Evolutionary conservation across 2,113 vertebrate species (phyloP).

Genomic region (Grallaria varia): DNA sequence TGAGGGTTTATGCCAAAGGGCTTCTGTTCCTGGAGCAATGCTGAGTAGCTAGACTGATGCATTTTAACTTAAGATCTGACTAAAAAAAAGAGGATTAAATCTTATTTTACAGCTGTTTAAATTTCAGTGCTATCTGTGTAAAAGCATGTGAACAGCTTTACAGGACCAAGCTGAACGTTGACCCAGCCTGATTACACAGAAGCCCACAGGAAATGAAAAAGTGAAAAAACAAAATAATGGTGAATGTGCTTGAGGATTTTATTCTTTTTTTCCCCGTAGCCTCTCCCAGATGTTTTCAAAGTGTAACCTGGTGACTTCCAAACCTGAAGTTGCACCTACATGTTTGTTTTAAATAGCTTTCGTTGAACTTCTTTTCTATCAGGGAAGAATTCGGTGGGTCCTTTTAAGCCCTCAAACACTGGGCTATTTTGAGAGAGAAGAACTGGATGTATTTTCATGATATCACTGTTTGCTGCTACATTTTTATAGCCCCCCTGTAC

Average conservation of each 20-base stretch:
- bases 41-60: neutral
- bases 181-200: neutral
- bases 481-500: constrained; percentile 1
- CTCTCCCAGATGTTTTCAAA: neutral
- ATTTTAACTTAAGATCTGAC: neutral
- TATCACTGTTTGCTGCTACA: neutral
- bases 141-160: neutral
- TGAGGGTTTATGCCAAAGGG: neutral
- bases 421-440: neutral
- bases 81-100: neutral
- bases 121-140: neutral
- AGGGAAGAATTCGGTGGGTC: neutral
- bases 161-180: neutral
- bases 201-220: neutral
- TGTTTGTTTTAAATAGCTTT: neutral
- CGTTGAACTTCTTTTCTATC: neutral
- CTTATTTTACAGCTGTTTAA: neutral
- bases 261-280: neutral
- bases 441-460: neutral
- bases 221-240: neutral
- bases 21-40: neutral
- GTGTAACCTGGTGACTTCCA: neutral
- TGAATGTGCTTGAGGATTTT: neutral
- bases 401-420: neutral
- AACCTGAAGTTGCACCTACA: neutral